phyloP scores from a whole-genome alignment of 2,888 invertebrate genomes.

The Drosophila mayaguana region DNA sequence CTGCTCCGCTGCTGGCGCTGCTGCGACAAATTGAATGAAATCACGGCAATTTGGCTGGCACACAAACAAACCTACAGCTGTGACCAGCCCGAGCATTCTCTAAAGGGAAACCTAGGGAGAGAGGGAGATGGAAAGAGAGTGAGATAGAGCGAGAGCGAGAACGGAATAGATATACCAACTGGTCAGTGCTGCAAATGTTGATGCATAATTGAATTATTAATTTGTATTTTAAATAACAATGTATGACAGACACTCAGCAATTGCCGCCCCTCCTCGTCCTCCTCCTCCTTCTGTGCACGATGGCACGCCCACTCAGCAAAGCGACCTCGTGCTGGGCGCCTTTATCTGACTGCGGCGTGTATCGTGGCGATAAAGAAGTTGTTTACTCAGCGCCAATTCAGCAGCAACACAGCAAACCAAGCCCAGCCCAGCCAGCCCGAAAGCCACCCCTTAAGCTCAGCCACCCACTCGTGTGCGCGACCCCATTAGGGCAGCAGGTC shows the following conservation, averaged over 20 bases:
- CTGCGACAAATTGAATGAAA: constrained; percentile 83
- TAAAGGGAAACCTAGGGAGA: too few relatives aligned
- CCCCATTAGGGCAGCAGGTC: constrained; percentile 71
- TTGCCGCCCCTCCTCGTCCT: constrained; percentile 2
- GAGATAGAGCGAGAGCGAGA: constrained; percentile 30
- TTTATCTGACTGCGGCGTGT: constrained; percentile 78
- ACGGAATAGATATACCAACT: neutral
- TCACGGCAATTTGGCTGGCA: constrained; percentile 81
- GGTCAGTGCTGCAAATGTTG: constrained; percentile 37
- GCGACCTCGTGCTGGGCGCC: constrained; percentile 14
- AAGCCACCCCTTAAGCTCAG: constrained; percentile 12
- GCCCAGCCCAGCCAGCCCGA: constrained; percentile 22
- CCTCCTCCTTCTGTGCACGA: neutral
- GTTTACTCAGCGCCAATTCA: constrained; percentile 77
- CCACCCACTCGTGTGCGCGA: constrained; percentile 35
- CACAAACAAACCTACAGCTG: constrained; percentile 69
- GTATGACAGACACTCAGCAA: constrained; percentile 28
- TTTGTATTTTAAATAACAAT: constrained; percentile 55
- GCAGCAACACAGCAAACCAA: constrained; percentile 36
- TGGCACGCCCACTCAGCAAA: neutral
- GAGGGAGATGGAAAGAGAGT: neutral
- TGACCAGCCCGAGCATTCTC: constrained; percentile 51
- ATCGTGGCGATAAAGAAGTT: constrained; percentile 83
- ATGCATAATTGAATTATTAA: constrained; percentile 64
- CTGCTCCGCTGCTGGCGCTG: constrained; percentile 66